Evolutionary conservation across 2,888 invertebrate genomes (phyloP).

Genomic region (Cyclophora punctaria): DNA sequence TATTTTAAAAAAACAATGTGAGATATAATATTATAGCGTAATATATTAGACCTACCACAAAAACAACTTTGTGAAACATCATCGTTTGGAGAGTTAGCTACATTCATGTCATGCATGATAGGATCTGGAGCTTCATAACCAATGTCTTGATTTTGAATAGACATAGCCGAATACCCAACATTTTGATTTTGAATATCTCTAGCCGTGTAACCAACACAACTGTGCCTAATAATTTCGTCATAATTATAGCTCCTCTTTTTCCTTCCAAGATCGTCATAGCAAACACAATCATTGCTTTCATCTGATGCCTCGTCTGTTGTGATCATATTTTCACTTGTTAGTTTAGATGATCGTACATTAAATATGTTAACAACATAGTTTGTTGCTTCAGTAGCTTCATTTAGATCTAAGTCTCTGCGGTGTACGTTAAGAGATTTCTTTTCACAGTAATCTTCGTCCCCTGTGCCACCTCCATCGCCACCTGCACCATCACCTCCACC

Average conservation of each 20-base stretch:
- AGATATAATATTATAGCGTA: too few species aligned
- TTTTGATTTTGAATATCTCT: conserved; percentile 6
- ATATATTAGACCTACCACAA: too few species aligned
- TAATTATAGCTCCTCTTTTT: conserved; percentile 24
- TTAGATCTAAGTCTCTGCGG: conserved; percentile 32
- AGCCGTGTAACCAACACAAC: not conserved
- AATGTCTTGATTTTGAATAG: too few species aligned
- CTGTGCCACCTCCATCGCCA: conserved; percentile 4
- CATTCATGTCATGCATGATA: too few species aligned
- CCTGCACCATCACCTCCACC: conserved; percentile 8
- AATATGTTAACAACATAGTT: too few species aligned
- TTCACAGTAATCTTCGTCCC: conserved; percentile 62
- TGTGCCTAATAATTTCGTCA: not conserved
- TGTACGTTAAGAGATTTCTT: conserved; percentile 44
- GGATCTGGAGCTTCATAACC: too few species aligned
- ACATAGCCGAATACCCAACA: not conserved
- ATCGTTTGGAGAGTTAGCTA: too few species aligned
- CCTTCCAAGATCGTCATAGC: conserved; percentile 22
- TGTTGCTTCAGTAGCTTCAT: conserved; percentile 2
- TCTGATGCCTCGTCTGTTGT: too few species aligned
- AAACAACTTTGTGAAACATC: too few species aligned
- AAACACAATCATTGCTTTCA: conserved; percentile 18
- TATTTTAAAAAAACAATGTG: too few species aligned
- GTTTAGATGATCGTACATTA: too few species aligned
- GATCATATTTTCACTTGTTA: too few species aligned